Evolutionary conservation across 1,140 invertebrate species (phyloP).

Genomic region (Mya arenaria): DNA sequence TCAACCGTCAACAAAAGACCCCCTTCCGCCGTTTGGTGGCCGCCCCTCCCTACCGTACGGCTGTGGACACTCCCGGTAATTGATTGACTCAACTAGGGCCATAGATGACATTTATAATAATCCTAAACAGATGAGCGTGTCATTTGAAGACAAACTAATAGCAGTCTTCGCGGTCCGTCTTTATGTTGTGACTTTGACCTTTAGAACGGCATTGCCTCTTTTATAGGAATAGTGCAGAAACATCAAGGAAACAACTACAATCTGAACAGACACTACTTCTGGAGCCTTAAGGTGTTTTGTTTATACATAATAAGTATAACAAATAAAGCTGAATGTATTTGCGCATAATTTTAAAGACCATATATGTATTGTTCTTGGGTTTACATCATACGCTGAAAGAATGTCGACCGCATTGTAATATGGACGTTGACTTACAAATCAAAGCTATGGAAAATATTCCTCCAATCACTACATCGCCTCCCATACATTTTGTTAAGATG

Average conservation of each 20-base stretch:
- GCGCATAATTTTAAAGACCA: too few relatives aligned
- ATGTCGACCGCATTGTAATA: too few relatives aligned
- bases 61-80: constrained; percentile 28
- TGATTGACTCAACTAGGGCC: not conserved
- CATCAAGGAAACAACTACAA: not conserved
- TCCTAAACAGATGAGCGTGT: not conserved
- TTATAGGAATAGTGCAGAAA: not conserved
- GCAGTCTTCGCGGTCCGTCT: not conserved
- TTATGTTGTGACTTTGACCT: not conserved
- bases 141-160: too few relatives aligned
- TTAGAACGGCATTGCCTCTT: not conserved
- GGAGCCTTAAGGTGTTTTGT: not conserved
- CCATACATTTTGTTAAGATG: too few relatives aligned
- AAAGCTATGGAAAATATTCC: too few relatives aligned
- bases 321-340: too few relatives aligned
- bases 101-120: constrained; percentile 25
- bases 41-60: not conserved
- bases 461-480: too few relatives aligned
- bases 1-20: constrained; percentile 19
- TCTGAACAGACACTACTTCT: not conserved
- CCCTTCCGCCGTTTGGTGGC: constrained; percentile 21
- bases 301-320: not conserved
- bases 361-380: too few relatives aligned
- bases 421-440: too few relatives aligned
- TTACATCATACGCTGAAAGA: too few relatives aligned